Evolutionary conservation across 2,888 invertebrate genomes (phyloP).

Genomic region (Coecobrya sp.): DNA sequence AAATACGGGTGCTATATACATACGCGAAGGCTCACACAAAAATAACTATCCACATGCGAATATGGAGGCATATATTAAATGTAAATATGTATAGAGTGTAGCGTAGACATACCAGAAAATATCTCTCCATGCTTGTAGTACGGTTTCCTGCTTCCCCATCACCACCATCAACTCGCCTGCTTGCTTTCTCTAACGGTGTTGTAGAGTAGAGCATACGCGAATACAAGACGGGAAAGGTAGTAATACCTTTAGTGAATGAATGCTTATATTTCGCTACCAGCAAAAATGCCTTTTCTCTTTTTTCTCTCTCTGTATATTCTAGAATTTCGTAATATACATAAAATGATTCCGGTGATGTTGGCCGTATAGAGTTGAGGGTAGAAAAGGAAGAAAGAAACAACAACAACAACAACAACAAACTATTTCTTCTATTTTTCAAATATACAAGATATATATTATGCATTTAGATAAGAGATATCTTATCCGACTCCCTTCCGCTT

Average conservation of each 20-base stretch:
- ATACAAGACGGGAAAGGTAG: background rate
- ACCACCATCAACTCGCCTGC: background rate
- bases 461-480: constrained; percentile 65
- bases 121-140: constrained; percentile 15
- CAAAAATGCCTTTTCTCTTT: constrained; percentile 24
- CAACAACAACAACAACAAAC: constrained; percentile 56
- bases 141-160: constrained; percentile 17
- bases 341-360: constrained; percentile 46
- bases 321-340: constrained; percentile 35
- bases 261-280: constrained; percentile 4
- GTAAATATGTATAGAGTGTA: background rate
- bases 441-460: constrained; percentile 29
- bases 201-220: background rate
- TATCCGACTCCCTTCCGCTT: constrained; percentile 73
- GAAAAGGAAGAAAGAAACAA: constrained; percentile 24
- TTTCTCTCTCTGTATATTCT: background rate
- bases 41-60: background rate
- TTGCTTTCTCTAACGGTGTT: constrained; percentile 4
- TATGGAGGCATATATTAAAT: background rate
- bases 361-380: background rate
- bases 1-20: constrained; percentile 20
- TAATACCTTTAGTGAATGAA: constrained; percentile 22
- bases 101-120: background rate
- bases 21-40: background rate
- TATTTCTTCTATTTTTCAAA: constrained; percentile 58